These are phyloP conservation scores for Atta texana DNA, from an alignment of 1,140 invertebrate species.

Conservation along the genomic window DNA sequence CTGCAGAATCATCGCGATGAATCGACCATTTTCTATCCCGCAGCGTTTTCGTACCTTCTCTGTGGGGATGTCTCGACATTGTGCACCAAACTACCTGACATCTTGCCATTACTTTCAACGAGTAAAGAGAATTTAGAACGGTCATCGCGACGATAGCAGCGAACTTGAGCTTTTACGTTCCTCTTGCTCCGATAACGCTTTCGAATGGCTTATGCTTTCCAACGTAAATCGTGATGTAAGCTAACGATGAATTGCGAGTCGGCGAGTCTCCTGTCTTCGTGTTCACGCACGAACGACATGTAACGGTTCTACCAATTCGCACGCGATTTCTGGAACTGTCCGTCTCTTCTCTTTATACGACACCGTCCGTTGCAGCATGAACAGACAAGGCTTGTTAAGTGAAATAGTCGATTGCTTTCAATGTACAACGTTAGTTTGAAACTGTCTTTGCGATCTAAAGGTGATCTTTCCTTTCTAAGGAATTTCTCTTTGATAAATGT, in stretches of 20 bases:
- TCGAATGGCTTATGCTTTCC: constrained; percentile 35
- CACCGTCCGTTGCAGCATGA: constrained; percentile 18
- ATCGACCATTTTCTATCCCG: constrained; percentile 13
- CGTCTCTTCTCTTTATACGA: constrained; percentile 27
- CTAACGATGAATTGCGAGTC: constrained; percentile 57
- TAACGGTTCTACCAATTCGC: constrained; percentile 58
- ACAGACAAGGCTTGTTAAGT: constrained; percentile 27
- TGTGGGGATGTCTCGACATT: not conserved
- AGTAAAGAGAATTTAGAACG: constrained; percentile 59
- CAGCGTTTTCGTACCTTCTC: not conserved
- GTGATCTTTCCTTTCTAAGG: not conserved
- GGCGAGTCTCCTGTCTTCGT: constrained; percentile 20
- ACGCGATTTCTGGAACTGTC: constrained; percentile 39
- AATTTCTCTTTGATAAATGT: not conserved
- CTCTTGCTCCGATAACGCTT: constrained; percentile 29
- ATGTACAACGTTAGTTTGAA: not conserved
- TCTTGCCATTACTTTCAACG: constrained; percentile 35
- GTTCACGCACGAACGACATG: constrained; percentile 37
- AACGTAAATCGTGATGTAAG: constrained; percentile 59
- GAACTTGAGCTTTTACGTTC: constrained; percentile 34
- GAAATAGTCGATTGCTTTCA: constrained; percentile 30
- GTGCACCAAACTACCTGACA: constrained; percentile 32
- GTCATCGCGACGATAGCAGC: constrained; percentile 13
- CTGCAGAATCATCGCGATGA: constrained; percentile 9
- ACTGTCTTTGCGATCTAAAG: not conserved